Evolutionary conservation across 2,888 invertebrate genomes (phyloP), one percentile per base, ranked within the genome.

Genomic region (Augochlorella aurata): DNA sequence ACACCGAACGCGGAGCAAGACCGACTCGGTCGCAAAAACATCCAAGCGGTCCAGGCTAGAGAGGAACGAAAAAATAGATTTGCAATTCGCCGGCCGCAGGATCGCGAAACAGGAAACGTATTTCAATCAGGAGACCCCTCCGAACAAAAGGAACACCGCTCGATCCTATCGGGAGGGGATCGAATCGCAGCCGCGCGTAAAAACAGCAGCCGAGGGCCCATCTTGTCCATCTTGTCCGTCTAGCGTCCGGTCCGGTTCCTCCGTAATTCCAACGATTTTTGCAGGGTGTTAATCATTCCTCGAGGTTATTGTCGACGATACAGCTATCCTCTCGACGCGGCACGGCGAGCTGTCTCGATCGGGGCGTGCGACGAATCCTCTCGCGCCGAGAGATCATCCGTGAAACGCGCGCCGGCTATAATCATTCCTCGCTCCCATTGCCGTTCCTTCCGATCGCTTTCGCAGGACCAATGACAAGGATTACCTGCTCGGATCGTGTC

Each of bases 401-500:
- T 61, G 61, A 29, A 61, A 29, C 49, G 47, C 68, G 68, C 44
- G 73, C 65, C 38, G 49, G 44, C 63, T 61, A 78, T 69, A 69
- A 78, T 70, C 78, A 68, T 79, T 80, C 68, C 79, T 68, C 49
- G 72, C 50, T 61, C 29, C 61, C 61, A 61, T 61, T 61, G 72
- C 68, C 50, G 14, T 24, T 45, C 58, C 70, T n/a, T 47, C 29
- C 50, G 69, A 69, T 52, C 69, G 69, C 38, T 69, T 69, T 70
- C 69, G 52, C 54, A 10, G 50, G n/a, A n/a, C 69, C 69, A 69
- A 52, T 50, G 52, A 70, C 70, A 54, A 21, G 61, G 65, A 74
- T 72, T 74, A 82, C 74, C 73, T 69, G 44, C 58, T 49, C 63
- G 21, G 29, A 74, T 83, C 71, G 70, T n/a, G 82, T 58, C 54